These are phyloP conservation scores for Semibalanus balanoides DNA, from an alignment of 1,140 invertebrate genomes.

Conservation along the genomic window DNA sequence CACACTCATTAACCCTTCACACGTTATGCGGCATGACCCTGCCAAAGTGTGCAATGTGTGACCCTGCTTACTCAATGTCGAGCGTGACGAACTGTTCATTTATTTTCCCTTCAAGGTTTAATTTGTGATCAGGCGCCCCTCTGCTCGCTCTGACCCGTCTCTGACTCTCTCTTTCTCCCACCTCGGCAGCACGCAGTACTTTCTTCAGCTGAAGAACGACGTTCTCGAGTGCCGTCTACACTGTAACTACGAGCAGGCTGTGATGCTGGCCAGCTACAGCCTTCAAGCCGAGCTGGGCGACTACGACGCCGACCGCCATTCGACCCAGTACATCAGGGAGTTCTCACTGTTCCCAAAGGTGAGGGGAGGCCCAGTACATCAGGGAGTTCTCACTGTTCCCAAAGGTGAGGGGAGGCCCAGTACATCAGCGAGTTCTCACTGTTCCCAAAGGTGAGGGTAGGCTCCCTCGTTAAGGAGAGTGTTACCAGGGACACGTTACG, in stretches of 20 bases:
- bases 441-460: constrained; percentile 40
- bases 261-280: constrained; percentile 76
- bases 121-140: no score
- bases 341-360: constrained; percentile 73
- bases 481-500: no score
- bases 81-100: no score
- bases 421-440: no score
- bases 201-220: constrained; percentile 85
- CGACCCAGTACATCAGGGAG: constrained; percentile 79
- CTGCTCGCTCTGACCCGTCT: no score
- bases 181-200: constrained; percentile 70
- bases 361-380: background rate
- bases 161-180: background rate
- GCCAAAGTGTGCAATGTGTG: no score
- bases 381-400: constrained; percentile 25
- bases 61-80: no score
- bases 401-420: constrained; percentile 34
- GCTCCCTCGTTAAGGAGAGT: no score
- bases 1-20: no score
- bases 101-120: no score
- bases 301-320: constrained; percentile 77
- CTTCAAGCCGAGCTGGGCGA: constrained; percentile 91
- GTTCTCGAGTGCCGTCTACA: constrained; percentile 78
- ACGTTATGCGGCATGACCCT: no score
- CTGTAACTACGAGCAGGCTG: constrained; percentile 73